A percentile compares a stretch with the other conserved stretches of the same genome.
Evolutionary conservation across 2,888 invertebrate species (phyloP).

Genomic region (Loripinus fragilis): DNA sequence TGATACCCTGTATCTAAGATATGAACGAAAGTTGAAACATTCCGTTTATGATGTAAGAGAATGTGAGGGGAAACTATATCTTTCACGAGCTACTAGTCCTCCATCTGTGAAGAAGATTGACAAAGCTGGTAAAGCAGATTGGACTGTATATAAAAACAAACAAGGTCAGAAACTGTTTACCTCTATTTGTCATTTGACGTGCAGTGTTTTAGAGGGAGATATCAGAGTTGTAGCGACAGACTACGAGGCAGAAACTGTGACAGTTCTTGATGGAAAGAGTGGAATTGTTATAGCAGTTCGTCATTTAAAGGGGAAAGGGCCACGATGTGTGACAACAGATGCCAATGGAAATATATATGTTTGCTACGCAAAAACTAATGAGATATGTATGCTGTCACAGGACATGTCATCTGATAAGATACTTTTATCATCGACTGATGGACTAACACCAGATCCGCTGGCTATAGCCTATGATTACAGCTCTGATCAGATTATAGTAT

Average conservation of each 20-base stretch:
- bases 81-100: not conserved
- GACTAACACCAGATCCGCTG: not conserved
- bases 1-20: not conserved
- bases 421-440: not conserved
- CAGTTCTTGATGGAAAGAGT: not conserved
- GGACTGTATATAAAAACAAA: not conserved
- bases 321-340: not conserved
- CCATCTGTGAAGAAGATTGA: not conserved
- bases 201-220: not conserved
- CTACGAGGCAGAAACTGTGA: not conserved
- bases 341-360: not conserved
- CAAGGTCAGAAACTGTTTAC: not conserved
- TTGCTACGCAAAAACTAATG: slow-evolving; percentile 2
- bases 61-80: not conserved
- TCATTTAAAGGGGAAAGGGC: not conserved
- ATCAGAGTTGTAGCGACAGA: not conserved
- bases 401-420: not conserved
- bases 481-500: slow-evolving; percentile 2
- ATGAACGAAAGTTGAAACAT: not conserved
- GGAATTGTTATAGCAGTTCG: not conserved
- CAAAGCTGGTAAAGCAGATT: not conserved
- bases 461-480: not conserved
- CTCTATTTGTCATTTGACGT: not conserved
- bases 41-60: not conserved
- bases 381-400: not conserved